phyloP scores from a whole-genome alignment of 1,140 invertebrate genomes.

The Apis florea region DNA sequence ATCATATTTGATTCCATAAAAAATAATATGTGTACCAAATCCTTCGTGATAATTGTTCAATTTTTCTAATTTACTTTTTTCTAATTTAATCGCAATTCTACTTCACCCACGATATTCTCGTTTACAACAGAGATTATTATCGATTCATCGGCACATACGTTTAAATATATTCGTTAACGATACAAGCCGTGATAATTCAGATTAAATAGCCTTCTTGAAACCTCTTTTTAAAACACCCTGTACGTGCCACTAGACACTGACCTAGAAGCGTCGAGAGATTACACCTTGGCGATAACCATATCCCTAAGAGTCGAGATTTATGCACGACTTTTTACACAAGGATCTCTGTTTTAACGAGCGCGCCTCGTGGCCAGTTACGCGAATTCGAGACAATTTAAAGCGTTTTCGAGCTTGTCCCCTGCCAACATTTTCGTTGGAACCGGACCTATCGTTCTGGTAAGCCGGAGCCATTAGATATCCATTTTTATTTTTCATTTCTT shows the following conservation, averaged over 20 bases:
- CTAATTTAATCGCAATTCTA: too few species aligned
- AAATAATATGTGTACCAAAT: too few species aligned
- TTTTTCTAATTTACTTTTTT: too few species aligned
- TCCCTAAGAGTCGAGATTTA: slow-evolving; percentile 47
- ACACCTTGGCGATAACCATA: slow-evolving; percentile 48
- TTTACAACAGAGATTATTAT: not conserved
- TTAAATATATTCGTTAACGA: slow-evolving; percentile 12
- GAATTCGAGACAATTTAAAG: slow-evolving; percentile 56
- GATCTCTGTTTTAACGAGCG: slow-evolving; percentile 55
- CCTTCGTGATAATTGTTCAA: too few species aligned
- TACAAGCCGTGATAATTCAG: not conserved
- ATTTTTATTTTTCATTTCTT: not conserved
- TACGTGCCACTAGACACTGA: slow-evolving; percentile 45
- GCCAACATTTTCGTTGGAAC: slow-evolving; percentile 7
- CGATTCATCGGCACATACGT: not conserved
- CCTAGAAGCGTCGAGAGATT: slow-evolving; percentile 55
- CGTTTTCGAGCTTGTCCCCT: slow-evolving; percentile 27
- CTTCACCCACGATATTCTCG: too few species aligned
- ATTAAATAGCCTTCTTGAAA: slow-evolving; percentile 6
- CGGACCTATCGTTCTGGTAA: not conserved
- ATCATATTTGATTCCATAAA: too few species aligned
- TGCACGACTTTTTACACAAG: slow-evolving; percentile 50
- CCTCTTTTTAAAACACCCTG: slow-evolving; percentile 11
- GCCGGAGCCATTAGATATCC: not conserved
- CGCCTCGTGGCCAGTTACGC: slow-evolving; percentile 14